phyloP scores from a whole-genome alignment of 1,140 invertebrate genomes.

The Dufourea novaeangliae region DNA sequence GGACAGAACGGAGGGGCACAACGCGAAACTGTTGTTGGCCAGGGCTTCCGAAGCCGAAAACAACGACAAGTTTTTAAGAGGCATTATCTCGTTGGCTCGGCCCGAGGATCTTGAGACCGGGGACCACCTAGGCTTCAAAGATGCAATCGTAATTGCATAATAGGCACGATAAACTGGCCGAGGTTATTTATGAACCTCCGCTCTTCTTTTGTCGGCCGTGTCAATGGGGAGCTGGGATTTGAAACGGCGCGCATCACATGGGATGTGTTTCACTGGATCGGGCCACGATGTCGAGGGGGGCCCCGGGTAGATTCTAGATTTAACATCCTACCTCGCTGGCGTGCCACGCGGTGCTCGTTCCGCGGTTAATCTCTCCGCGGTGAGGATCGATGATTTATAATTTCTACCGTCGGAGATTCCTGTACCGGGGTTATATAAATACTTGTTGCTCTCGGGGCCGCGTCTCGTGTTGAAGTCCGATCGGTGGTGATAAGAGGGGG shows the following conservation, averaged over 20 bases:
- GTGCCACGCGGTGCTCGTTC: slow-evolving; percentile 37
- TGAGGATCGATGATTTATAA: slow-evolving; percentile 51
- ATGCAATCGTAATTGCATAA: slow-evolving; percentile 81
- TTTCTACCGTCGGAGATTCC: slow-evolving; percentile 41
- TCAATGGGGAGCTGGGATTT: slow-evolving; percentile 72
- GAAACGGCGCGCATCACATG: slow-evolving; percentile 42
- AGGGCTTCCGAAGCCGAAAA: slow-evolving; percentile 33
- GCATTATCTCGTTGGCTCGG: slow-evolving; percentile 63
- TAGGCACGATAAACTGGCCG: slow-evolving; percentile 75
- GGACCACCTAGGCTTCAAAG: slow-evolving; percentile 76
- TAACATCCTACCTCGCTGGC: slow-evolving; percentile 49
- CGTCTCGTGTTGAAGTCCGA: slow-evolving; percentile 1
- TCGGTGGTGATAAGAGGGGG: slow-evolving; percentile 6
- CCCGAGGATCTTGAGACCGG: slow-evolving; percentile 55
- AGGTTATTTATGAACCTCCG: slow-evolving; percentile 78
- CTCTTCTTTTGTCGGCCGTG: slow-evolving; percentile 73
- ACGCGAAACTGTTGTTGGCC: slow-evolving; percentile 41
- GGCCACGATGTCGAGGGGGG: slow-evolving; percentile 21
- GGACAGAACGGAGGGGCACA: neutral
- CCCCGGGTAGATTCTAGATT: slow-evolving; percentile 48
- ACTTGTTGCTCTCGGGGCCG: slow-evolving; percentile 26
- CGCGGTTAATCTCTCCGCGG: slow-evolving; percentile 33
- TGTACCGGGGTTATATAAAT: slow-evolving; percentile 35
- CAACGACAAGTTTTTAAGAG: slow-evolving; percentile 66
- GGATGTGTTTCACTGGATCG: slow-evolving; percentile 49